Percentiles rank a stretch among this genome's conserved stretches.
Evolutionary conservation across 2,797 vertebrate species (phyloP).

Genomic region (Chloroceryle inda): DNA sequence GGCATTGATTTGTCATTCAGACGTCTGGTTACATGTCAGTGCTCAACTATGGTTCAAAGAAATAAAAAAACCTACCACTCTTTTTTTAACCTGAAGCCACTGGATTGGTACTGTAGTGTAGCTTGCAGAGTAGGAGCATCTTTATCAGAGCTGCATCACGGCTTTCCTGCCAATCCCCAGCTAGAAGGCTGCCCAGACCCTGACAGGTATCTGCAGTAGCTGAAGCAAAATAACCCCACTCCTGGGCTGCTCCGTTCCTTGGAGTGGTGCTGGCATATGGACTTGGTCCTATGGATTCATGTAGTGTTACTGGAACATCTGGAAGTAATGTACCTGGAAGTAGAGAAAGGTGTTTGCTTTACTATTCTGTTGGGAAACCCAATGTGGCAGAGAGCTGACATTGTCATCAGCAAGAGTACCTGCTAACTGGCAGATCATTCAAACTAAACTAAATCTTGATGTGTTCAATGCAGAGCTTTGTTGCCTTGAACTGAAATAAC

Average conservation of each 20-base stretch:
- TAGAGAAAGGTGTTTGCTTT: neutral
- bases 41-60: neutral
- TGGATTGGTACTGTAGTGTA: neutral
- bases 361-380: neutral
- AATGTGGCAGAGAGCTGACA: neutral
- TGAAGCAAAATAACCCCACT: neutral
- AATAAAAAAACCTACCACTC: rapidly evolving
- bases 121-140: neutral
- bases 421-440: neutral
- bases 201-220: neutral
- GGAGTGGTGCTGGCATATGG: neutral
- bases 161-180: neutral
- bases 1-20: neutral
- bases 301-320: neutral
- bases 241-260: neutral
- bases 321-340: neutral
- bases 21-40: neutral
- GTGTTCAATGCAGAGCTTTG: neutral
- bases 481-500: neutral
- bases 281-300: neutral
- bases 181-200: neutral
- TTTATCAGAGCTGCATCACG: neutral
- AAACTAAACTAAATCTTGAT: neutral
- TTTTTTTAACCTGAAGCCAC: neutral
- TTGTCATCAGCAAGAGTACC: neutral